Evolutionary conservation across 1,140 invertebrate species (phyloP).

Genomic region (Grapholita molesta): DNA sequence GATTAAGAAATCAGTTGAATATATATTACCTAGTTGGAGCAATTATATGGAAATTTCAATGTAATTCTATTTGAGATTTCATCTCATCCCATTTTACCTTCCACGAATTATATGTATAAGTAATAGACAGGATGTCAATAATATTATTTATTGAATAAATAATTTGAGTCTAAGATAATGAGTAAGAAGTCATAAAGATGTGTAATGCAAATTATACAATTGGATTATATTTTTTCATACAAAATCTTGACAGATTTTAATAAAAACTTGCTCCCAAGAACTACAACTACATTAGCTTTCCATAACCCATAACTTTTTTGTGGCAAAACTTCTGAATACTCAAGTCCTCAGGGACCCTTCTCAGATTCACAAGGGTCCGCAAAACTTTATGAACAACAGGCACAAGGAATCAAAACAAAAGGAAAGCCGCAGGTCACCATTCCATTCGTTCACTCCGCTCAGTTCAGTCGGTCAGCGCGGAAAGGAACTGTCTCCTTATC

Average conservation of each 20-base stretch:
- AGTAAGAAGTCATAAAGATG: too few relatives aligned
- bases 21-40: neutral
- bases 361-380: too few relatives aligned
- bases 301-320: too few relatives aligned
- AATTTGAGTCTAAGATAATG: too few relatives aligned
- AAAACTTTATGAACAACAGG: neutral
- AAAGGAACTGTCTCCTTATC: neutral
- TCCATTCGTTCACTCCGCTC: neutral
- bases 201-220: too few relatives aligned
- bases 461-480: neutral
- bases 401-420: neutral
- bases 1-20: neutral
- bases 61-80: conserved; percentile 19
- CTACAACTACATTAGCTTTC: too few relatives aligned
- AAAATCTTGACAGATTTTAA: too few relatives aligned
- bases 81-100: neutral
- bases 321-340: too few relatives aligned
- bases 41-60: conserved; percentile 25
- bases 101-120: neutral
- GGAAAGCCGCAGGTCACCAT: neutral
- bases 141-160: too few relatives aligned
- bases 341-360: too few relatives aligned
- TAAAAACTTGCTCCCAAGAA: too few relatives aligned
- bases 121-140: neutral
- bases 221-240: too few relatives aligned